Base-by-base conservation (phyloP, 92 coral and sea anemone genomes). In the Siderastrea siderea region DNA sequence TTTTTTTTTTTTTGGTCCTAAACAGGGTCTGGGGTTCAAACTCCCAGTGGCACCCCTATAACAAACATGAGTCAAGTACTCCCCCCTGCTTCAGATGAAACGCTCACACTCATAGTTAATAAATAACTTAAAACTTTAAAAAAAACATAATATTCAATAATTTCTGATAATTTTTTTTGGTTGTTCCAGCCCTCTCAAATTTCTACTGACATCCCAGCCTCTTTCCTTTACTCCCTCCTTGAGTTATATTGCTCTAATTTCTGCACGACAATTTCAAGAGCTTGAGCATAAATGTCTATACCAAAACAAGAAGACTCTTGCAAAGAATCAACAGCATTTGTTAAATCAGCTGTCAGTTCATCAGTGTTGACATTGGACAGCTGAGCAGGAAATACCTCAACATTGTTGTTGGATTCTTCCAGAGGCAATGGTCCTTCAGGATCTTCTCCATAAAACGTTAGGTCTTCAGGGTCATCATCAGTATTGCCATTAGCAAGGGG, bases 331-430 rank as follows among this genome's bases (percentile, higher is more conserved):
- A 88, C 70, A 80, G 86, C 74, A 68, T 73, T 88, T 49, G 59
- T 43, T 72, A 84, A 77, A 79, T 71, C 82, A 64, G 80, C 75
- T 54, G 52, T 47, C 59, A 87, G 73, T 71, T 77, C 86, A 58
- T 74, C 85, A 71, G 54, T 75, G 84, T 74, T 83, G 74, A 76
- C 74, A 77, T 78, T 80, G 68, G 93, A 62, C 45, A 92, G 74
- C 75, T 89, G 82, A 26, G 84, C 85, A 80, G 93, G 89, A 48
- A 67, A 80, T 67, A 92, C 93, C 67, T 85, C 90, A 73, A 92
- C 89, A 81, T 89, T 77, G 83, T 92, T 86, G 85, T 81, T 75
- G 70, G 83, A 47, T 51, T 79, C 91, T 65, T 90, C 83, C 81
- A 70, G 71, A 49, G 93, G 95, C 44, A 50, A 73, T 65, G 88